Conservation (phyloP, 1,140 invertebrate species). For the Plectrocnemia conspersa region DNA sequence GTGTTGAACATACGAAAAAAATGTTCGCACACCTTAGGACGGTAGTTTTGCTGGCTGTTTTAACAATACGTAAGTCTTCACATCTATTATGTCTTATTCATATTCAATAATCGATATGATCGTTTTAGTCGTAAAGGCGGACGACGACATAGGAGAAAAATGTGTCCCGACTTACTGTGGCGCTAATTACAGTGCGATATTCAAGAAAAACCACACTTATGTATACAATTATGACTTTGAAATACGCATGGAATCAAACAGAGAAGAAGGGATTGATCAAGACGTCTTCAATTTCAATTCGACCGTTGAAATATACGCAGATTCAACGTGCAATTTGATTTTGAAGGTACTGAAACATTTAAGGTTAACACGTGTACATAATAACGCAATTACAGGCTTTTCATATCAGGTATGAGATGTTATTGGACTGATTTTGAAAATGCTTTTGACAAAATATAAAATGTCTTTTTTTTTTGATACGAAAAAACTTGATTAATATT, state of each 20-base stretch:
- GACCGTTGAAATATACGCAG: conserved; percentile 22
- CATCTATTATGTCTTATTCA: not conserved
- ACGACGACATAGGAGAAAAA: not conserved
- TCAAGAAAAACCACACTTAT: conserved; percentile 26
- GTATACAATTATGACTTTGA: conserved; percentile 22
- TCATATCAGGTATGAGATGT: too few relatives aligned
- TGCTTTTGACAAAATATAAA: too few relatives aligned
- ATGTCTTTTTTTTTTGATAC: too few relatives aligned
- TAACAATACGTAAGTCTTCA: conserved; percentile 5
- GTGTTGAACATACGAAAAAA: not conserved
- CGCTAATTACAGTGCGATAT: not conserved
- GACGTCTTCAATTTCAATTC: conserved; percentile 4
- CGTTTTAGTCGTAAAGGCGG: not conserved
- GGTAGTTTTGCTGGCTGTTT: not conserved
- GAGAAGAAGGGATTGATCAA: not conserved
- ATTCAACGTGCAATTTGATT: conserved; percentile 21
- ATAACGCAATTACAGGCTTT: too few relatives aligned
- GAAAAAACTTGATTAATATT: too few relatives aligned
- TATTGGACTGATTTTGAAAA: too few relatives aligned
- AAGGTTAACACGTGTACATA: too few relatives aligned
- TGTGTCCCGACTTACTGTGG: not conserved
- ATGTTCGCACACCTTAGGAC: not conserved
- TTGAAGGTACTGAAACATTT: conserved; percentile 17
- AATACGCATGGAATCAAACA: not conserved
- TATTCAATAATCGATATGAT: not conserved